Evolutionary conservation across 1,140 invertebrate species (phyloP).

Genomic region (Anthonomus grandis): DNA sequence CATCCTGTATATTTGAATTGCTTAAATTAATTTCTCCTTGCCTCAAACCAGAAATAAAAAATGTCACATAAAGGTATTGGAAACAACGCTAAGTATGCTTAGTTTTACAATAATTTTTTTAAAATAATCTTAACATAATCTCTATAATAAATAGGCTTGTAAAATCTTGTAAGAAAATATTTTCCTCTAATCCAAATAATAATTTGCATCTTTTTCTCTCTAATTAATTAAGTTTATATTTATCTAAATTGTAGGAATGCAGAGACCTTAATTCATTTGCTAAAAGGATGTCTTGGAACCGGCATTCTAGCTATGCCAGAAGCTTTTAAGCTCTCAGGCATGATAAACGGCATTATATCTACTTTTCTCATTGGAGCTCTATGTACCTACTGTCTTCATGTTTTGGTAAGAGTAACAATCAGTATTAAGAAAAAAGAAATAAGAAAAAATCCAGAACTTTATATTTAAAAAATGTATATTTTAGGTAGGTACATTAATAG

Average conservation of each 20-base stretch:
- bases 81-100: too few species aligned
- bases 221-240: too few species aligned
- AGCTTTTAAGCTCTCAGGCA: slow-evolving; percentile 68
- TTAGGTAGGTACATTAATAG: too few species aligned
- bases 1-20: too few species aligned
- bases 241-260: slow-evolving; percentile 56
- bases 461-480: too few species aligned
- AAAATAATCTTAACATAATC: too few species aligned
- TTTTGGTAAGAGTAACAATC: slow-evolving; percentile 65
- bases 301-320: slow-evolving; percentile 74
- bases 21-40: too few species aligned
- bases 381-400: slow-evolving; percentile 68
- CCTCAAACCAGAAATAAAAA: too few species aligned
- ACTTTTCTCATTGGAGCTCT: slow-evolving; percentile 61
- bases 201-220: not conserved
- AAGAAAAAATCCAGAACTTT: slow-evolving; percentile 12
- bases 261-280: slow-evolving; percentile 62
- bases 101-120: too few species aligned
- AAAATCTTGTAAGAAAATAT: not conserved
- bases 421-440: too few species aligned
- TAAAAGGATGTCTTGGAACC: slow-evolving; percentile 70
- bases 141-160: not conserved
- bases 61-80: too few species aligned
- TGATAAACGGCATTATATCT: slow-evolving; percentile 58
- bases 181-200: not conserved